Percentiles rank a stretch among this genome's conserved stretches.
Conservation (phyloP, 2,797 vertebrate genomes). For the Loris lydekkerianus region DNA sequence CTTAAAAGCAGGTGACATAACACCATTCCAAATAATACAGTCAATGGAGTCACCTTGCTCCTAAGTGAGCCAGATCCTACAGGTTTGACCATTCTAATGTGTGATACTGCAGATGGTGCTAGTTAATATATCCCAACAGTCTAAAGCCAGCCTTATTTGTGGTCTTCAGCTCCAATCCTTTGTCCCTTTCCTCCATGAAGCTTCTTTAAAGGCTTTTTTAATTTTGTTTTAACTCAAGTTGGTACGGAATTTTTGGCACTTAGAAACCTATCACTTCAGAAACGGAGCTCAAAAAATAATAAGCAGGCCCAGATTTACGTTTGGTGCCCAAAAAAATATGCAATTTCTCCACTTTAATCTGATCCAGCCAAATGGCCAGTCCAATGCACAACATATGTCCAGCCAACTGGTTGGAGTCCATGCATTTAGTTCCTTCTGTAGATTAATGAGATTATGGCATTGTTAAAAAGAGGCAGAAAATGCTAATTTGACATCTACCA, state of each 20-base stretch:
- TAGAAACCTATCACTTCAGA: constrained; percentile 75
- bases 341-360: constrained; percentile 76
- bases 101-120: background rate
- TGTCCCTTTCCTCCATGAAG: constrained; percentile 59
- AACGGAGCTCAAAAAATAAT: constrained; percentile 79
- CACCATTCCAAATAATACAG: constrained; percentile 36
- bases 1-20: background rate
- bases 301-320: constrained; percentile 81
- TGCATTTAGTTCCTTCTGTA: constrained; percentile 75
- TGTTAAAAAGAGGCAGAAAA: constrained; percentile 81
- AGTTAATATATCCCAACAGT: background rate
- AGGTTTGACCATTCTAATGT: background rate
- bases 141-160: background rate
- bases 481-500: constrained; percentile 79
- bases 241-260: constrained; percentile 79
- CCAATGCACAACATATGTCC: constrained; percentile 79
- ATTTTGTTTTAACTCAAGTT: constrained; percentile 52
- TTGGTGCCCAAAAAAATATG: constrained; percentile 76
- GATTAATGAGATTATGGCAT: constrained; percentile 83
- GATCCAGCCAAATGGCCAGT: constrained; percentile 76
- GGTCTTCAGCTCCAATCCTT: constrained; percentile 15
- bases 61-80: background rate
- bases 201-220: constrained; percentile 48
- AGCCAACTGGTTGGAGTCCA: constrained; percentile 83
- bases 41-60: background rate